Conservation (phyloP, 2,797 vertebrate genomes). For the Erithacus rubecula region DNA sequence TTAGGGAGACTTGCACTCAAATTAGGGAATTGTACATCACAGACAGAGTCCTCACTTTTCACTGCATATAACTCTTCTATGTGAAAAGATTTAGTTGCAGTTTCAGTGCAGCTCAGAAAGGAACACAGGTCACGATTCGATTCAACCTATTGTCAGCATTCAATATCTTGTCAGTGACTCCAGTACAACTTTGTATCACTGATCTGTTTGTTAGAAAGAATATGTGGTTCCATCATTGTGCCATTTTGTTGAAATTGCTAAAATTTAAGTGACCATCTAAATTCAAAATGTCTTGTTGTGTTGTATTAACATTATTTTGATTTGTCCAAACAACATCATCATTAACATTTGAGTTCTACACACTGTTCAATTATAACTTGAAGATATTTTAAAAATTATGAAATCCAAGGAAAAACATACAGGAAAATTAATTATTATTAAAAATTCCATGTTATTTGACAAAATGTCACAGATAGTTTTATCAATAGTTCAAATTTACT, state of each 20-base stretch:
- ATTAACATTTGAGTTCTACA: not conserved
- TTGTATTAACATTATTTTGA: not conserved
- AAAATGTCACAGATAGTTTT: not conserved
- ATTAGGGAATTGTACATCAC: not conserved
- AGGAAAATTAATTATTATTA: not conserved
- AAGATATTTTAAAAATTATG: not conserved
- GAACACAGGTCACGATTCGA: fast-evolving
- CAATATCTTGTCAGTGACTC: not conserved
- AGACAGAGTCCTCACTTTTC: not conserved
- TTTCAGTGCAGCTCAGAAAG: not conserved
- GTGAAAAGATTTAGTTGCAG: not conserved
- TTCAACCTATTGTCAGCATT: not conserved
- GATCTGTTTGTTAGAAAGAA: not conserved
- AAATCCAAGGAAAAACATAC: not conserved
- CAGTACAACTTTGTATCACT: not conserved
- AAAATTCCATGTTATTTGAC: not conserved
- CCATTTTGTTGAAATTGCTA: not conserved
- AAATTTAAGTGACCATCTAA: not conserved
- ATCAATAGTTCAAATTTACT: not conserved
- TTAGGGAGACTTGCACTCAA: not conserved
- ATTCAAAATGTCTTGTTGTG: not conserved
- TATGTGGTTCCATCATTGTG: not conserved
- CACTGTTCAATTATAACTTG: not conserved
- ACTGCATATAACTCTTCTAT: not conserved
- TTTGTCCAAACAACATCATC: not conserved